A percentile compares a stretch with the other conserved stretches of the same genome.
Evolutionary conservation across 2,888 invertebrate species (phyloP).

Genomic region (Tachina grossa): DNA sequence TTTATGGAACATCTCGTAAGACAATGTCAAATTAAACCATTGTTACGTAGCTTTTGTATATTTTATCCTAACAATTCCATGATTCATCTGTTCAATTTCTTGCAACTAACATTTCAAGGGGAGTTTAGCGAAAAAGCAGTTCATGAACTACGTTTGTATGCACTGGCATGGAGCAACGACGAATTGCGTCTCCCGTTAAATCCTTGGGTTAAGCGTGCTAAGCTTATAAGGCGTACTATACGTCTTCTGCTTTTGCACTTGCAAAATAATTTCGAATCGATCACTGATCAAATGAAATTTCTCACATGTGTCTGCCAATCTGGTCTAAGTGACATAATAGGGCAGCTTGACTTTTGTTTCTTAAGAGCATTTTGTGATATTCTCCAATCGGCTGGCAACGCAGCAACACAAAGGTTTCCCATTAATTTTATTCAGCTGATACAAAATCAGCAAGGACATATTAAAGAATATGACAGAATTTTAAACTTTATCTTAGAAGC

Average conservation of each 20-base stretch:
- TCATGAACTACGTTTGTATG: conserved; percentile 81
- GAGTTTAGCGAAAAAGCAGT: conserved; percentile 83
- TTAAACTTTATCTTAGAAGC: conserved; percentile 82
- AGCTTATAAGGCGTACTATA: conserved; percentile 84
- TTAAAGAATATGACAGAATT: conserved; percentile 83
- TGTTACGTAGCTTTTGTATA: conserved; percentile 87
- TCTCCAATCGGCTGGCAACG: conserved; percentile 79
- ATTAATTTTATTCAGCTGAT: conserved; percentile 78
- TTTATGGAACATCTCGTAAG: conserved; percentile 81
- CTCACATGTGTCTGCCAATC: conserved; percentile 85
- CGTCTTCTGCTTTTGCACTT: conserved; percentile 86
- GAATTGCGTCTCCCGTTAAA: conserved; percentile 72
- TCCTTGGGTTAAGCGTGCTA: conserved; percentile 83
- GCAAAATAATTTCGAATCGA: conserved; percentile 86
- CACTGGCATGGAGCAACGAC: conserved; percentile 79
- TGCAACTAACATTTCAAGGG: conserved; percentile 84
- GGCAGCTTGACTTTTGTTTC: conserved; percentile 83
- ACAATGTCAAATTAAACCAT: conserved; percentile 85
- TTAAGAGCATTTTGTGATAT: conserved; percentile 84
- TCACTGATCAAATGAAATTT: conserved; percentile 86
- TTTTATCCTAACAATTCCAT: conserved; percentile 89
- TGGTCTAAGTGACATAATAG: conserved; percentile 84
- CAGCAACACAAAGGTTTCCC: conserved; percentile 68
- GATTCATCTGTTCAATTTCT: conserved; percentile 85
- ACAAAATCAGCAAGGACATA: conserved; percentile 67